Conservation (phyloP, 2,113 vertebrate genomes). For the Oceanodroma tethys region DNA sequence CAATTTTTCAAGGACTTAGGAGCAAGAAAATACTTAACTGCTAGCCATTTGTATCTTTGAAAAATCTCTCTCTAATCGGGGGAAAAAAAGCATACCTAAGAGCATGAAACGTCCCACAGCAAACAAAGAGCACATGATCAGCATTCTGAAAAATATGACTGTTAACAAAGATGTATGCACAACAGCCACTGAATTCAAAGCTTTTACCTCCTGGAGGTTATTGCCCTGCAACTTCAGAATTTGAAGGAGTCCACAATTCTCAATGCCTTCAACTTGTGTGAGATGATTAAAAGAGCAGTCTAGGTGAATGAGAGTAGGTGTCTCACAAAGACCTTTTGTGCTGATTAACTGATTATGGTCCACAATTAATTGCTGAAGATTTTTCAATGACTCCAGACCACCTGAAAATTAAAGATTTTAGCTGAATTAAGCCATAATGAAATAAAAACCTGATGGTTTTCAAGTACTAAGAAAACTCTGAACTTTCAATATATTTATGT, state of each 20-base stretch:
- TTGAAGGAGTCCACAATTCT: slow-evolving; percentile 85
- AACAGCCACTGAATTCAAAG: background rate
- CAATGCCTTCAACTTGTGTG: slow-evolving; percentile 79
- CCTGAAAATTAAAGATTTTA: slow-evolving; percentile 72
- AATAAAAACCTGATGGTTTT: background rate
- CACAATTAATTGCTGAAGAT: slow-evolving; percentile 82
- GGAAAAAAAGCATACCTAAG: background rate
- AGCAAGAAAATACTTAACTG: background rate
- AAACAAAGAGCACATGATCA: background rate
- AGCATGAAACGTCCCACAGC: background rate
- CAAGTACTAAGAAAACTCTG: background rate
- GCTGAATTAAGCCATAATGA: background rate
- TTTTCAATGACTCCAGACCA: slow-evolving; percentile 82
- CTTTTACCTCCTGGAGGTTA: slow-evolving; percentile 85
- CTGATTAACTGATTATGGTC: slow-evolving; percentile 91
- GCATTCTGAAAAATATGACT: background rate
- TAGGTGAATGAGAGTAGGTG: slow-evolving; percentile 80
- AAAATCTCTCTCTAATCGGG: background rate
- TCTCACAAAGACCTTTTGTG: slow-evolving; percentile 82
- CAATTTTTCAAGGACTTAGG: background rate
- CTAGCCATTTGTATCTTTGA: background rate
- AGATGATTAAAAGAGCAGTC: slow-evolving; percentile 92
- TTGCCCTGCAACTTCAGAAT: slow-evolving; percentile 87
- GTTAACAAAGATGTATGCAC: background rate
- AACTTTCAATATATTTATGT: background rate